phyloP scores from a whole-genome alignment of 2,797 vertebrate species.

The Mycteria americana region DNA sequence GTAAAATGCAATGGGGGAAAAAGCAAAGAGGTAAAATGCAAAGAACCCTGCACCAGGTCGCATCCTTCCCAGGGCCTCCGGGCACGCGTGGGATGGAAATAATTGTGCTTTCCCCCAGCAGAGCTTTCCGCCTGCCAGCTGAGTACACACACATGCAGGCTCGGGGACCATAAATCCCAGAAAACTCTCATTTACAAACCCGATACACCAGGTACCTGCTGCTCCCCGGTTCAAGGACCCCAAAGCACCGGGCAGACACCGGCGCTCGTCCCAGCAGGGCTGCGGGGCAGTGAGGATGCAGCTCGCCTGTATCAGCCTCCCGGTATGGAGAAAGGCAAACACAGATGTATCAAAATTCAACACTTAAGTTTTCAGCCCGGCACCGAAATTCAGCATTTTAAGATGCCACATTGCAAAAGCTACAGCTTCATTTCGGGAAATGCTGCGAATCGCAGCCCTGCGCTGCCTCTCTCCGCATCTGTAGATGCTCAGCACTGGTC shows the following conservation, averaged over 20 bases:
- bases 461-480: not conserved
- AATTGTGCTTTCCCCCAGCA: not conserved
- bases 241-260: fast-evolving
- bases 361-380: fast-evolving
- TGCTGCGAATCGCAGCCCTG: fast-evolving
- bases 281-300: fast-evolving
- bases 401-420: fast-evolving
- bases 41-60: not conserved
- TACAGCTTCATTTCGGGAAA: not conserved
- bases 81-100: fast-evolving
- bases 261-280: fast-evolving
- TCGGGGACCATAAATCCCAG: not conserved
- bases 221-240: not conserved
- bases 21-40: not conserved
- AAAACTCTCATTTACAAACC: not conserved
- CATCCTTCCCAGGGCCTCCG: fast-evolving
- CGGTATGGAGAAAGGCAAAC: fast-evolving
- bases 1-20: not conserved
- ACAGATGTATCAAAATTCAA: fast-evolving
- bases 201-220: fast-evolving
- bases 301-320: fast-evolving
- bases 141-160: fast-evolving
- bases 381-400: fast-evolving
- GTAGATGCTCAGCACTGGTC: not conserved
- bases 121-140: not conserved